A percentile compares a stretch with the other conserved stretches of the same genome.
phyloP scores from a whole-genome alignment of 2,888 invertebrate species.

The Drosophila neotestacea region DNA sequence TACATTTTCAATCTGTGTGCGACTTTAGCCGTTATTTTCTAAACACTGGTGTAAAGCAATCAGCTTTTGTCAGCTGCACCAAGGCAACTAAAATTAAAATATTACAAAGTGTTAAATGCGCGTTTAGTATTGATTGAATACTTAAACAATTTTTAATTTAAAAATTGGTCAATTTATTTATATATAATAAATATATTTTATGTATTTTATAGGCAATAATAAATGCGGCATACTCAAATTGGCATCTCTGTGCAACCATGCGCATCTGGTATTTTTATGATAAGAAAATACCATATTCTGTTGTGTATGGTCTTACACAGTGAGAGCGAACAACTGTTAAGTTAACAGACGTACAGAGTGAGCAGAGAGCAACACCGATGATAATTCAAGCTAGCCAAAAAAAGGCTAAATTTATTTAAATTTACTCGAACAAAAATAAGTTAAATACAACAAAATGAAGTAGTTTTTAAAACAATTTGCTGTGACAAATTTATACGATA shows the following conservation, averaged over 20 bases:
- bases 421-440: not conserved
- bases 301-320: conserved; percentile 27
- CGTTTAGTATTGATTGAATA: no score
- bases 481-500: not conserved
- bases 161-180: not conserved
- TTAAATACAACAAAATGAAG: not conserved
- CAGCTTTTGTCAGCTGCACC: conserved; percentile 41
- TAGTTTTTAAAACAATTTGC: no score
- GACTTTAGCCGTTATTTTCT: conserved; percentile 22
- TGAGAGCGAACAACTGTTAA: conserved; percentile 37
- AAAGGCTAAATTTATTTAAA: conserved; percentile 15
- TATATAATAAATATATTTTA: not conserved
- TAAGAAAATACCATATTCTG: conserved; percentile 27
- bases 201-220: not conserved
- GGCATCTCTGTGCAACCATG: conserved; percentile 45
- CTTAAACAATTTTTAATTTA: not conserved
- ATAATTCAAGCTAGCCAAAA: conserved; percentile 19
- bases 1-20: not conserved
- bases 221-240: conserved; percentile 17
- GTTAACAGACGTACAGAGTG: conserved; percentile 31
- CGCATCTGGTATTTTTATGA: conserved; percentile 34
- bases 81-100: not conserved
- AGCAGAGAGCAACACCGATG: conserved; percentile 1
- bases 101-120: not conserved
- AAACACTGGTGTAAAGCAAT: not conserved